phyloP scores from a whole-genome alignment of 2,888 invertebrate genomes.

The Brachyptera risi region DNA sequence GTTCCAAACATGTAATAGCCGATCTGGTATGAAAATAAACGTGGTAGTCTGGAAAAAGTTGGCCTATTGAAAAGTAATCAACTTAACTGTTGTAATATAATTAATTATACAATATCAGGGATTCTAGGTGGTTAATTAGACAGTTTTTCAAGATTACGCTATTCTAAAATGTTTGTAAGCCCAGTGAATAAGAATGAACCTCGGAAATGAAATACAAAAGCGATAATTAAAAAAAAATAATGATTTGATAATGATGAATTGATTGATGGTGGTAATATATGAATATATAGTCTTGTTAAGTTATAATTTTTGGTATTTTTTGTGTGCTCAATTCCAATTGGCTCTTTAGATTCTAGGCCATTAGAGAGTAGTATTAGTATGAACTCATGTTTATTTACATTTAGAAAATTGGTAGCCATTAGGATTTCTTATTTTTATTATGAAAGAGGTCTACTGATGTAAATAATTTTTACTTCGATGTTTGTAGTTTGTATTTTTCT shows the following conservation, averaged over 20 bases:
- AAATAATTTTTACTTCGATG: background rate
- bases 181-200: conserved; percentile 2
- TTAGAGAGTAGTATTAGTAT: too few species aligned
- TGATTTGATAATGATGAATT: too few species aligned
- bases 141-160: too few species aligned
- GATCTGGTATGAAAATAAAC: too few species aligned
- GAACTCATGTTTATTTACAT: too few species aligned
- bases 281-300: conserved; percentile 6
- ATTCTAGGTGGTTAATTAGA: conserved; percentile 4
- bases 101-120: too few species aligned
- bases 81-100: too few species aligned
- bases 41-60: background rate
- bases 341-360: background rate
- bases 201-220: too few species aligned
- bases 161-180: background rate
- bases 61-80: too few species aligned
- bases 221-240: too few species aligned
- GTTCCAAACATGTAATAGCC: too few species aligned
- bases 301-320: too few species aligned
- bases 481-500: conserved; percentile 8
- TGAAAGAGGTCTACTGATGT: conserved; percentile 2
- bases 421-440: conserved; percentile 8
- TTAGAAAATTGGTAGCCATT: background rate
- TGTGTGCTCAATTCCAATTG: conserved; percentile 12
- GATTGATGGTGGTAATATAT: background rate